Evolutionary conservation across 2,888 invertebrate genomes (phyloP).

Genomic region (Galerucella nymphaeae): DNA sequence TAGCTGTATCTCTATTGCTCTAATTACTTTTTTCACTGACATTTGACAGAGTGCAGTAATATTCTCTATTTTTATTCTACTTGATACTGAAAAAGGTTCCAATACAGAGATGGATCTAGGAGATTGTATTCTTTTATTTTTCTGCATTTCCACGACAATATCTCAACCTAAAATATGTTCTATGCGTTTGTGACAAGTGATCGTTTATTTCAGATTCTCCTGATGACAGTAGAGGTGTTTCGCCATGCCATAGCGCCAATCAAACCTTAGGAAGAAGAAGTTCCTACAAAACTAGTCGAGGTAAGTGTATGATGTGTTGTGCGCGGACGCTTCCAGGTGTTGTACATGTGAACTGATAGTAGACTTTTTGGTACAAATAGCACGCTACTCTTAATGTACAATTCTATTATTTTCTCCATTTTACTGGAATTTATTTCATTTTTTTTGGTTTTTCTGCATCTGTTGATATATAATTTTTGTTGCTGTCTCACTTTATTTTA

Average conservation of each 20-base stretch:
- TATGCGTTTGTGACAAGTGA: slow-evolving; percentile 35
- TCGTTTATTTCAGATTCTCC: slow-evolving; percentile 71
- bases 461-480: slow-evolving; percentile 37
- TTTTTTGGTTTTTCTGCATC: slow-evolving; percentile 45
- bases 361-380: slow-evolving; percentile 36
- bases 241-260: slow-evolving; percentile 74
- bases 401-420: slow-evolving; percentile 37
- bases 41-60: too few relatives aligned
- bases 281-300: slow-evolving; percentile 89
- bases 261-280: slow-evolving; percentile 82
- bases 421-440: slow-evolving; percentile 14
- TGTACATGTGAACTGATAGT: slow-evolving; percentile 44
- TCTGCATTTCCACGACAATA: too few relatives aligned
- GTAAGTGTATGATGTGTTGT: slow-evolving; percentile 67
- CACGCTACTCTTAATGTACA: slow-evolving; percentile 43
- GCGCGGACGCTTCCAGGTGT: slow-evolving; percentile 36
- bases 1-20: too few relatives aligned
- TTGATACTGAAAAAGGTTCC: too few relatives aligned
- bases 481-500: slow-evolving; percentile 40
- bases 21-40: too few relatives aligned
- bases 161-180: neutral
- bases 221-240: slow-evolving; percentile 80
- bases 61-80: too few relatives aligned
- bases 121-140: too few relatives aligned
- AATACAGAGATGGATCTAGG: too few relatives aligned